Percentiles rank a stretch among this genome's conserved stretches.
Conservation (phyloP, 2,888 invertebrate species). For the Drosophila fungiperda region DNA sequence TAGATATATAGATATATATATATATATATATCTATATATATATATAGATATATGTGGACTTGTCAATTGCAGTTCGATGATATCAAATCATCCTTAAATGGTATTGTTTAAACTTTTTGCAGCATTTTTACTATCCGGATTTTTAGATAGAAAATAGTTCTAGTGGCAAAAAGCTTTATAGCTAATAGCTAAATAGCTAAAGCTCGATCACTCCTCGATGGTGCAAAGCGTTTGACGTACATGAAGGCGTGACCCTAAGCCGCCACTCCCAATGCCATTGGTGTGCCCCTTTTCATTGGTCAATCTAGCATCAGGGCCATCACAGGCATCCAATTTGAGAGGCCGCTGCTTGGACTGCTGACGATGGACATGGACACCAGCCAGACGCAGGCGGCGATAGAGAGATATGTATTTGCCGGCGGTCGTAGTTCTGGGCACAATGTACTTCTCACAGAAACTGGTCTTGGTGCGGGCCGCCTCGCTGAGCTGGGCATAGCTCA, state of each 20-base stretch:
- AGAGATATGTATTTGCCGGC: conserved; percentile 94
- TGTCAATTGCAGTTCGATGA: not conserved
- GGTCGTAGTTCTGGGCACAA: conserved; percentile 92
- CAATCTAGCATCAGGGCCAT: conserved; percentile 44
- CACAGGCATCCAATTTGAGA: conserved; percentile 33
- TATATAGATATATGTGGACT: not conserved
- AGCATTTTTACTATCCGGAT: not conserved
- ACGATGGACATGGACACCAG: conserved; percentile 86
- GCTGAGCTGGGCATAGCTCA: conserved; percentile 90
- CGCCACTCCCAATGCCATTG: conserved; percentile 53
- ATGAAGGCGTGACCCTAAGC: conserved; percentile 64
- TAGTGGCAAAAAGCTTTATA: too few species aligned
- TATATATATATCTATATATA: not conserved
- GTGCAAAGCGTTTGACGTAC: conserved; percentile 74
- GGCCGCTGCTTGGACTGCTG: conserved; percentile 59
- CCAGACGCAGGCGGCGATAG: conserved; percentile 89
- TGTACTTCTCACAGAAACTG: conserved; percentile 91
- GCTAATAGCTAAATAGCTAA: too few species aligned
- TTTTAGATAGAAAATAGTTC: not conserved
- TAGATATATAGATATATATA: too few species aligned
- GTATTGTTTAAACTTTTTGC: not conserved
- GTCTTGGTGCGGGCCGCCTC: conserved; percentile 88
- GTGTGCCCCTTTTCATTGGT: conserved; percentile 32
- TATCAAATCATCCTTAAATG: not conserved
- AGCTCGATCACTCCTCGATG: conserved; percentile 74